Evolutionary conservation across 2,888 invertebrate genomes (phyloP).

Genomic region (Melipona bicolor): DNA sequence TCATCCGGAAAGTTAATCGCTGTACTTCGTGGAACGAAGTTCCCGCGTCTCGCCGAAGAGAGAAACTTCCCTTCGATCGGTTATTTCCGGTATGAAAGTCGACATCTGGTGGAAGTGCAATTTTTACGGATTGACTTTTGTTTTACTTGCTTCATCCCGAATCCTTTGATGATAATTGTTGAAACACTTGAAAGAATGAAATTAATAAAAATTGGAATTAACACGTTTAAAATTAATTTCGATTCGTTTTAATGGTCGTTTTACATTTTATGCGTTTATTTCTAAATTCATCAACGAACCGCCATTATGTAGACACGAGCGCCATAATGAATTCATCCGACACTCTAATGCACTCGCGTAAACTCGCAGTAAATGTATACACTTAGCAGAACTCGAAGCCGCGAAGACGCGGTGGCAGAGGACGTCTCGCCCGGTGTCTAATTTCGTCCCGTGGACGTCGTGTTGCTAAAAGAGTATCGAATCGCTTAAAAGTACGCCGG

Average conservation of each 20-base stretch:
- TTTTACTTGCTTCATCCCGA: too few species aligned
- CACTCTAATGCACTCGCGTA: conserved; percentile 43
- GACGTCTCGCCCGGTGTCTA: conserved; percentile 51
- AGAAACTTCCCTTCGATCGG: too few species aligned
- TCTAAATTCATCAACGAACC: not conserved
- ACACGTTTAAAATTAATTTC: too few species aligned
- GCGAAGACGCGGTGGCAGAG: conserved; percentile 40
- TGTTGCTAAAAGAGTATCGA: conserved; percentile 57
- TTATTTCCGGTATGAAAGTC: too few species aligned
- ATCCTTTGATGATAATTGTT: too few species aligned
- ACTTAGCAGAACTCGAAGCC: conserved; percentile 58
- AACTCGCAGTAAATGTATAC: conserved; percentile 40
- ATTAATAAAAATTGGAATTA: too few species aligned
- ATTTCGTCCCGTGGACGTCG: conserved; percentile 58
- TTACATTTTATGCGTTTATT: not conserved
- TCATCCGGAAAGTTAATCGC: conserved; percentile 53
- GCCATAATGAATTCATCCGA: conserved; percentile 45
- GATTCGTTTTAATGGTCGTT: too few species aligned
- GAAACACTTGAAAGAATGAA: too few species aligned
- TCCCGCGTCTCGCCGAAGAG: too few species aligned
- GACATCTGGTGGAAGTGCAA: too few species aligned
- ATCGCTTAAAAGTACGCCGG: conserved; percentile 69
- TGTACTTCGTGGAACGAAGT: too few species aligned
- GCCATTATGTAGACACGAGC: not conserved
- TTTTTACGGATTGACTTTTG: too few species aligned